Base-by-base conservation (phyloP, 2,113 vertebrate genomes). In the Cairina moschata region DNA sequence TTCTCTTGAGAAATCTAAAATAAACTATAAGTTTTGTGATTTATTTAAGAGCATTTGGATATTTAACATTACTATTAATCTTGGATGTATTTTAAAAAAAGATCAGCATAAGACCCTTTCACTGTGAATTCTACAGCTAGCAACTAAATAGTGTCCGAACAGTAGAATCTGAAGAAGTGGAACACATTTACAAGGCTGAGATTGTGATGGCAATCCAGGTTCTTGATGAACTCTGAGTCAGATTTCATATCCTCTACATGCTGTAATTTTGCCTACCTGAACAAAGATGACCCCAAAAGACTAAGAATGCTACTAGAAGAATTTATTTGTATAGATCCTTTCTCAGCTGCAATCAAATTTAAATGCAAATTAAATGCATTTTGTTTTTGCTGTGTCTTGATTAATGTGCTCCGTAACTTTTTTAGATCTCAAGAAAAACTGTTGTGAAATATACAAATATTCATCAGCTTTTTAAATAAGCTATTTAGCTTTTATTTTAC, bases 401-500 rank as follows among this genome's bases (percentile, higher is more conserved):
- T 60, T 29, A 32, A 50, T 25, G 63, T 36, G 20, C 25, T 12
- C 44, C 21, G 1, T 60, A 79, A 79, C 32, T 89, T 67, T 50
- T 88, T 59, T 44, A 18, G 23, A 29, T 55, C n/a, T 44, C 38
- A 80, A 67, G 69, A 56, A 32, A 26, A 42, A n/a, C 29, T 79
- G 40, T 22, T 66, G 23, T 34, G 38, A 93, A 95, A 74, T 22
- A 42, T 1, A 79, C 36, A 69, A 69, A 83, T 59, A 13, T 38
- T 29, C 63, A 66, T 50, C 52, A 72, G 52, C 36, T 94, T 86
- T 67, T 95, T 2, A 88, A 95, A 83, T 88, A 86, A 94, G 28
- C 67, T 87, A 21, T 91, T 86, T 72, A 48, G 56, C 48, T 96
- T 91, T 95, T 93, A 68, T 95, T 95, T 96, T 89, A 87, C 29